Base-by-base conservation (phyloP, 1,140 invertebrate species). In the Prorops nasuta region DNA sequence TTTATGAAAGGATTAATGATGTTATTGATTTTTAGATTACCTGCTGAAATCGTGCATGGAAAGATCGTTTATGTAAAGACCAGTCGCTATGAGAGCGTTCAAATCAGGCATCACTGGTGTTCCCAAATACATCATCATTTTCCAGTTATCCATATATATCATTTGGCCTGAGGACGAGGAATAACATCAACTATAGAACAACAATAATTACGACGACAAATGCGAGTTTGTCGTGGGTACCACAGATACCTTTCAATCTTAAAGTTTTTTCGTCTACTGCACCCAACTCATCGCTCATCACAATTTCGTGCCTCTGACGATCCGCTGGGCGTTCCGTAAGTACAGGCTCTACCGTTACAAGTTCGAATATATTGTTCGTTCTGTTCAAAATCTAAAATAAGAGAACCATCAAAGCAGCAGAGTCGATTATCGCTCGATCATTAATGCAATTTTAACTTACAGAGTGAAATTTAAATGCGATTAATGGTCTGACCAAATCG, bases 1-100 rank as follows among this genome's bases (percentile, higher is more conserved):
- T n/a, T n/a, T n/a, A n/a, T n/a, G n/a, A n/a, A n/a, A n/a, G n/a
- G n/a, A n/a, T n/a, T n/a, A n/a, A n/a, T n/a, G n/a, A n/a, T n/a
- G n/a, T 20, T 14, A 28, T 37, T 22, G 6, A 36, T 17, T 51
- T 64, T 68, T n/a, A n/a, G n/a, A n/a, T n/a, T 75, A 90, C 88
- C 90, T 86, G 80, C 94, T 97, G 51, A 96, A 98, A 69, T 98
- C 96, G 64, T 98, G 95, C 90, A 98, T 95, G 22, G 94, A 96
- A 14, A 98, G 80, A 78, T 98, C 96, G 69, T 98, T 98, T 63
- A 98, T 96, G 66, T 94, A 98, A 0, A 98, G 81, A 0, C 95
- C 96, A 1, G 90, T 83, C 3, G 86, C 86, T 32, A 96, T 91
- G 58, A 98, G 82, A 0, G 90, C 88, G 37, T 92, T 89, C 7